phyloP scores from a whole-genome alignment of 2,888 invertebrate species.

The Encarsia formosa region DNA sequence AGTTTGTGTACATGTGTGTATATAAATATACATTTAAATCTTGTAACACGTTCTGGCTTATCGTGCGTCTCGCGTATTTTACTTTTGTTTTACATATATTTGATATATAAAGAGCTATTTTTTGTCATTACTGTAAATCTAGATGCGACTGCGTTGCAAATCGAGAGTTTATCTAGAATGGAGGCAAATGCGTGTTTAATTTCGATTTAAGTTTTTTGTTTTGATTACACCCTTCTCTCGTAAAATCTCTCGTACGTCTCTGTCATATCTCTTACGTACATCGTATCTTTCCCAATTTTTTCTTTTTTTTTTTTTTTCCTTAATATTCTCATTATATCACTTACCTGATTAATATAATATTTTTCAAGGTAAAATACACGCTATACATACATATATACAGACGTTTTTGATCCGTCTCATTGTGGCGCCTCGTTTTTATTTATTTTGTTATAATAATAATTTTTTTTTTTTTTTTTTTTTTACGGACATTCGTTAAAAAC shows the following conservation, averaged over 20 bases:
- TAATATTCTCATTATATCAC: background rate
- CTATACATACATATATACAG: slow-evolving; percentile 45
- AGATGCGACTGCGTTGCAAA: no score
- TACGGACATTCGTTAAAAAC: no score
- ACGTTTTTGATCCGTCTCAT: slow-evolving; percentile 1
- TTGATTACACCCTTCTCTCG: slow-evolving; percentile 4
- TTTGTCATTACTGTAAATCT: no score
- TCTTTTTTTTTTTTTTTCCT: no score
- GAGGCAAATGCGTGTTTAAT: slow-evolving; percentile 13
- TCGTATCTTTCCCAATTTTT: slow-evolving; percentile 13
- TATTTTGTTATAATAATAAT: background rate
- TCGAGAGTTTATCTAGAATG: no score
- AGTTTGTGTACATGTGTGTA: no score
- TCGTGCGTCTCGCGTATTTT: slow-evolving; percentile 36
- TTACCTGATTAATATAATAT: slow-evolving; percentile 7
- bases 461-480: no score
- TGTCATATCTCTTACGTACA: slow-evolving; percentile 1
- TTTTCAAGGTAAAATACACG: slow-evolving; percentile 25
- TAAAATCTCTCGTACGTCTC: no score
- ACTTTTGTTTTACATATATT: slow-evolving; percentile 12
- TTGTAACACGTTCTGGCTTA: slow-evolving; percentile 48
- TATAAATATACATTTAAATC: slow-evolving; percentile 52
- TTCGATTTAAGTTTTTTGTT: slow-evolving; percentile 27
- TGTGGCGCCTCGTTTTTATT: background rate
- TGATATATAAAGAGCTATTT: slow-evolving; percentile 22